Conservation (phyloP, 2,113 vertebrate species). For the Pterocles orientalis region DNA sequence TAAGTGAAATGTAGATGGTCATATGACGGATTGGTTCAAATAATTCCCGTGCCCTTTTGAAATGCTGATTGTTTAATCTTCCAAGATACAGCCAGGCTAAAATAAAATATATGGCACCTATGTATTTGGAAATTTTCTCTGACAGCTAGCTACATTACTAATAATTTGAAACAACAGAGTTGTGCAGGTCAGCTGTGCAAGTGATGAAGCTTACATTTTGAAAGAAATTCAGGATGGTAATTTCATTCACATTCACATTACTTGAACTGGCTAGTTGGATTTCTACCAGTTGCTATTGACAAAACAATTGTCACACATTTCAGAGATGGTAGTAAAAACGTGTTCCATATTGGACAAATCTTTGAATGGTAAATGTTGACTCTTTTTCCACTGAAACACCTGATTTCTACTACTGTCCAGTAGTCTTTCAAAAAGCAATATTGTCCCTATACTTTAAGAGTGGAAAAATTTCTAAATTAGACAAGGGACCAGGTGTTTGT, state of each 20-base stretch:
- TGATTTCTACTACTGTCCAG: background rate
- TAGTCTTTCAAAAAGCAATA: background rate
- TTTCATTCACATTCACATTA: slow-evolving; percentile 32
- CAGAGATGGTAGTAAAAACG: slow-evolving; percentile 9
- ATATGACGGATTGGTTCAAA: background rate
- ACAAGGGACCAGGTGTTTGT: background rate
- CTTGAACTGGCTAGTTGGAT: slow-evolving; percentile 17
- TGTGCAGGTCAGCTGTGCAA: background rate
- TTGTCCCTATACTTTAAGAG: background rate
- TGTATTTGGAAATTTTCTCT: background rate
- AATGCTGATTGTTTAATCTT: slow-evolving; percentile 12
- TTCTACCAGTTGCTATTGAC: slow-evolving; percentile 16
- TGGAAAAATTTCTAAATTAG: background rate
- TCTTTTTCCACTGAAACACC: background rate
- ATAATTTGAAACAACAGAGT: slow-evolving; percentile 18
- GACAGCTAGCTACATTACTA: background rate
- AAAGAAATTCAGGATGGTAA: background rate
- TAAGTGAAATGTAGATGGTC: background rate
- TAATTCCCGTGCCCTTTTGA: background rate
- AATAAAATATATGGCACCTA: background rate
- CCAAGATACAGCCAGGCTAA: background rate
- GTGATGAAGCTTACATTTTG: background rate
- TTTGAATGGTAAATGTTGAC: background rate
- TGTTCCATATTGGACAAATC: background rate
- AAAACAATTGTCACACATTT: slow-evolving; percentile 41